Evolutionary conservation across 92 coral and sea anemone species (phyloP).

Genomic region (Siderastrea radians): DNA sequence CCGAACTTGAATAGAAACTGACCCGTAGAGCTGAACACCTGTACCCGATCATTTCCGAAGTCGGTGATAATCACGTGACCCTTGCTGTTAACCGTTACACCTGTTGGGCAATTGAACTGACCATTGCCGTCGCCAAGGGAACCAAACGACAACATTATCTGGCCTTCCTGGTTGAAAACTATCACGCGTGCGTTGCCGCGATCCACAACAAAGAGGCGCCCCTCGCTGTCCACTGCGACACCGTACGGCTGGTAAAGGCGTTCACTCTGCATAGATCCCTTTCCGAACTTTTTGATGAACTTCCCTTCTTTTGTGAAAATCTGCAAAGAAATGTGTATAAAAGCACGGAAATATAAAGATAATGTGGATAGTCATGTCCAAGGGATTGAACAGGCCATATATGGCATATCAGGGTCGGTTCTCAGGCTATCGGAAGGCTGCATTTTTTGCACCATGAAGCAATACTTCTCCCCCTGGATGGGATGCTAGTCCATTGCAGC

Average conservation of each 20-base stretch:
- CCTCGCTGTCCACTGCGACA: constrained; percentile 85
- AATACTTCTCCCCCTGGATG: too few species aligned
- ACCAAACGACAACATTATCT: constrained; percentile 84
- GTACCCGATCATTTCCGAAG: constrained; percentile 98
- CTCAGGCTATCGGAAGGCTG: too few species aligned
- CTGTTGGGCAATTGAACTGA: constrained; percentile 92
- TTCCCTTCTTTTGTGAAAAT: constrained; percentile 83
- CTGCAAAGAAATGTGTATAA: constrained; percentile 40
- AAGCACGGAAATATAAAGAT: too few species aligned
- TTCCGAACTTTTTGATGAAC: constrained; percentile 71
- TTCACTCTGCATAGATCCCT: constrained; percentile 51
- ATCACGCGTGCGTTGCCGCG: constrained; percentile 94
- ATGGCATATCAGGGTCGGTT: too few species aligned
- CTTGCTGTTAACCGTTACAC: constrained; percentile 80
- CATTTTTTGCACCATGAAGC: too few species aligned
- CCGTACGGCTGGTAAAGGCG: constrained; percentile 86
- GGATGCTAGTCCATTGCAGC: too few species aligned
- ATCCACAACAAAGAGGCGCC: constrained; percentile 82
- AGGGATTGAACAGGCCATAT: too few species aligned
- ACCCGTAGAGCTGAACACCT: constrained; percentile 88
- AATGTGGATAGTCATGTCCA: too few species aligned
- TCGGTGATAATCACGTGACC: constrained; percentile 94
- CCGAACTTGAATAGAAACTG: constrained; percentile 91
- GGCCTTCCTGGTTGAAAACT: constrained; percentile 76
- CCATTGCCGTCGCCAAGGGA: constrained; percentile 91